phyloP scores from a whole-genome alignment of 1,140 invertebrate species.

The Brachystomella parvula region DNA sequence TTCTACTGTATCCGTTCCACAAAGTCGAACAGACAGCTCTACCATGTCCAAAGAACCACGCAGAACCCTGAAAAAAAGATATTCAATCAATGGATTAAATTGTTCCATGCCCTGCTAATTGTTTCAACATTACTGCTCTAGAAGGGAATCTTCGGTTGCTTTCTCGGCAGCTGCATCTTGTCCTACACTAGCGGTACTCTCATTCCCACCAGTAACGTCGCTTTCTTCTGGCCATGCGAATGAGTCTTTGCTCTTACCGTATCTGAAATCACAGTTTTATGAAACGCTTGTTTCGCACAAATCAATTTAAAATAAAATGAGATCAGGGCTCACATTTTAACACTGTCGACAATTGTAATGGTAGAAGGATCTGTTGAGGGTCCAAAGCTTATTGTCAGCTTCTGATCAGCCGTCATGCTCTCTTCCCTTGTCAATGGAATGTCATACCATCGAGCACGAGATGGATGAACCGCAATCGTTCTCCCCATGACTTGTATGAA shows the following conservation, averaged over 20 bases:
- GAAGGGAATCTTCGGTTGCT: constrained; percentile 43
- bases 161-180: constrained; percentile 38
- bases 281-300: no score
- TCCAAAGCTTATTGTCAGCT: constrained; percentile 79
- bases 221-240: constrained; percentile 96
- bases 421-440: constrained; percentile 90
- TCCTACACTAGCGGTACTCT: constrained; percentile 41
- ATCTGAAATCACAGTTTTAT: constrained; percentile 45
- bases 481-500: constrained; percentile 80
- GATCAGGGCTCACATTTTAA: constrained; percentile 61
- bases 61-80: constrained; percentile 25
- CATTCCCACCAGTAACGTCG: constrained; percentile 61
- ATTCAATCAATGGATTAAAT: no score
- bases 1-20: constrained; percentile 24
- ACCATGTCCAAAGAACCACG: constrained; percentile 30
- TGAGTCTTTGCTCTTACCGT: constrained; percentile 89
- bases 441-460: constrained; percentile 85
- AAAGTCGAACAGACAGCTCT: constrained; percentile 29
- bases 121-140: constrained; percentile 27
- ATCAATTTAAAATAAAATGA: neutral
- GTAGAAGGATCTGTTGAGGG: constrained; percentile 75
- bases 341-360: constrained; percentile 85
- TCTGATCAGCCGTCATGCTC: constrained; percentile 85
- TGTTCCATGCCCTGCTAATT: no score
- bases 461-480: constrained; percentile 63